Evolutionary conservation across 2,888 invertebrate species (phyloP).

Genomic region (Idaea aversata): DNA sequence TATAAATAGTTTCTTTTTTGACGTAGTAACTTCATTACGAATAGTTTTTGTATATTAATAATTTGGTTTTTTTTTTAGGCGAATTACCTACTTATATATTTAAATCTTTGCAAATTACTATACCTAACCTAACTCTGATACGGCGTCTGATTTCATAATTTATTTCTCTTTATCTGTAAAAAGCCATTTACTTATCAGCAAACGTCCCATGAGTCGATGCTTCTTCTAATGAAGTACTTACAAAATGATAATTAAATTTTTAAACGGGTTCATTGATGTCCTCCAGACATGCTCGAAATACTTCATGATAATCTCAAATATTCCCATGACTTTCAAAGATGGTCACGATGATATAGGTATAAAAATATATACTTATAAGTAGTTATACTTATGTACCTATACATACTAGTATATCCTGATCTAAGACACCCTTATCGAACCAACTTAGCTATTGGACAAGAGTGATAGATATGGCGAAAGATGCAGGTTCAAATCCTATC

Average conservation of each 20-base stretch:
- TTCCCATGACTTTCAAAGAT: background rate
- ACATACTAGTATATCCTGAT: too few species aligned
- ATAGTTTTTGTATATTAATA: too few species aligned
- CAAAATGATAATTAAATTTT: slow-evolving; percentile 23
- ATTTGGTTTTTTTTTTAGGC: background rate
- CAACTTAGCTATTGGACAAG: too few species aligned
- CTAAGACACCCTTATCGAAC: too few species aligned
- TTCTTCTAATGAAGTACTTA: slow-evolving; percentile 30
- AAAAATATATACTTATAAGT: too few species aligned
- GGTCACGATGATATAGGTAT: background rate
- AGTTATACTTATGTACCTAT: too few species aligned
- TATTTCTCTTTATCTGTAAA: slow-evolving; percentile 35
- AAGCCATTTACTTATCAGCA: slow-evolving; percentile 42
- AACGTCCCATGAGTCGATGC: slow-evolving; percentile 31
- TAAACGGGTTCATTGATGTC: background rate
- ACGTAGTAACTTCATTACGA: too few species aligned
- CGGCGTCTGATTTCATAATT: slow-evolving; percentile 28
- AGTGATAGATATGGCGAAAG: too few species aligned
- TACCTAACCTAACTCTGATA: slow-evolving; percentile 26
- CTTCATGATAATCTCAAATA: background rate
- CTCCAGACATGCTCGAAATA: background rate
- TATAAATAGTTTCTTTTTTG: too few species aligned
- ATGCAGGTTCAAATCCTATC: too few species aligned
- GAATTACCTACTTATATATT: background rate
- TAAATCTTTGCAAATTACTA: background rate